Evolutionary conservation across 1,140 invertebrate genomes (phyloP).

Genomic region (Pentalonia nigronervosa): DNA sequence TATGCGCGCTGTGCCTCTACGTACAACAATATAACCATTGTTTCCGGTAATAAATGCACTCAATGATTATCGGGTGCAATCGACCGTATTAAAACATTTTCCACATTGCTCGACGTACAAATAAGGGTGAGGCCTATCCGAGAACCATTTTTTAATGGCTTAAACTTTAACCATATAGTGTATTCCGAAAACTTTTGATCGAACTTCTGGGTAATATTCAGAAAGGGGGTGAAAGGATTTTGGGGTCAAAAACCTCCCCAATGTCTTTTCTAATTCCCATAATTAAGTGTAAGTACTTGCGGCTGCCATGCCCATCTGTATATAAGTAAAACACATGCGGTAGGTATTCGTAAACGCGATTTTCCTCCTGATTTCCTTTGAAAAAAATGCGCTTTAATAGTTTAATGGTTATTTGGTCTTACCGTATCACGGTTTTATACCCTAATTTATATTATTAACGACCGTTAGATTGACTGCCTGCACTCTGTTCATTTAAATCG

Average conservation of each 20-base stretch:
- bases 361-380: neutral
- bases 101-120: too few species aligned
- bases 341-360: neutral
- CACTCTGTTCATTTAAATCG: neutral
- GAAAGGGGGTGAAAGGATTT: neutral
- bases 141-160: constrained; percentile 29
- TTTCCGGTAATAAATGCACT: constrained; percentile 33
- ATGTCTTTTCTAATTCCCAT: constrained; percentile 24
- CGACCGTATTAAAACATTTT: constrained; percentile 25
- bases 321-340: neutral
- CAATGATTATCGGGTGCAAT: constrained; percentile 24
- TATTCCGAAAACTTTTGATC: constrained; percentile 31
- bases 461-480: neutral
- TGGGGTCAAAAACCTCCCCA: neutral
- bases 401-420: constrained; percentile 9
- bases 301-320: neutral
- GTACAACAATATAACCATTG: neutral
- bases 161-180: constrained; percentile 9
- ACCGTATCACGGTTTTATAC: neutral
- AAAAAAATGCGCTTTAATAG: constrained; percentile 6
- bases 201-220: constrained; percentile 6
- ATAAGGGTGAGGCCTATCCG: neutral
- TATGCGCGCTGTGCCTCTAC: neutral
- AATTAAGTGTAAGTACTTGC: constrained; percentile 29
- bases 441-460: constrained; percentile 20